A percentile compares a stretch with the other conserved stretches of the same genome.
These are phyloP conservation scores for Perognathus longimembris DNA, from an alignment of 2,113 vertebrate species.

Conservation along the genomic window DNA sequence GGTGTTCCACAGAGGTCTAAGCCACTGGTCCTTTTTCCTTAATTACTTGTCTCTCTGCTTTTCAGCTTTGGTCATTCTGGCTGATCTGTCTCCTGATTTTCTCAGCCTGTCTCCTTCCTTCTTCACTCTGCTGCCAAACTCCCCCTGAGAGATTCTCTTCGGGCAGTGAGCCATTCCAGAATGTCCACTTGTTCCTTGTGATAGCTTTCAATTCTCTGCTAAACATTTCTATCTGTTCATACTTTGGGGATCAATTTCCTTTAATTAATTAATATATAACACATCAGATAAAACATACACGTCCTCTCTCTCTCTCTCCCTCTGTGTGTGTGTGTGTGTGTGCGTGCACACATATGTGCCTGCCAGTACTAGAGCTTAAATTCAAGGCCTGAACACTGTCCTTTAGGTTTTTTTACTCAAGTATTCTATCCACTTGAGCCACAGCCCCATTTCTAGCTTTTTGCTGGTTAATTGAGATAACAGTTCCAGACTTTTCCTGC, in stretches of 20 bases:
- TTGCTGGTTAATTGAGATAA: too few relatives aligned
- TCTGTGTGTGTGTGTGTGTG: too few relatives aligned
- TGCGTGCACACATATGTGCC: too few relatives aligned
- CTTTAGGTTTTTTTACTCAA: too few relatives aligned
- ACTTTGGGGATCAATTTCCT: not conserved
- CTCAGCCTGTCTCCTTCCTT: not conserved
- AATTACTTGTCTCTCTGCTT: not conserved
- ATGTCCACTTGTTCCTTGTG: slow-evolving; percentile 37
- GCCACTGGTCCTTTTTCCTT: not conserved
- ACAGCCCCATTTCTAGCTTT: too few relatives aligned
- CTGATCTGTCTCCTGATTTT: not conserved
- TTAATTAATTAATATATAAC: not conserved
- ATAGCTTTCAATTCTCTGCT: not conserved
- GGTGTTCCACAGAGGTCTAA: not conserved
- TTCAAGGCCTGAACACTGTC: too few relatives aligned
- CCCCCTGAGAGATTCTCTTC: not conserved
- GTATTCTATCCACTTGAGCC: too few relatives aligned
- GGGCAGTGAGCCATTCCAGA: not conserved
- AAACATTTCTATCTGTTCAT: not conserved
- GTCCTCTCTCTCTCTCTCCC: too few relatives aligned
- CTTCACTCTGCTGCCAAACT: not conserved
- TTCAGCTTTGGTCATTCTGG: slow-evolving; percentile 12
- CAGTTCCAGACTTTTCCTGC: too few relatives aligned
- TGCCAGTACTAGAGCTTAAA: too few relatives aligned
- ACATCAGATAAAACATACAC: not conserved